These are phyloP conservation scores for Drosophila grimshawi DNA, from an alignment of 1,140 invertebrate genomes.

Conservation along the genomic window DNA sequence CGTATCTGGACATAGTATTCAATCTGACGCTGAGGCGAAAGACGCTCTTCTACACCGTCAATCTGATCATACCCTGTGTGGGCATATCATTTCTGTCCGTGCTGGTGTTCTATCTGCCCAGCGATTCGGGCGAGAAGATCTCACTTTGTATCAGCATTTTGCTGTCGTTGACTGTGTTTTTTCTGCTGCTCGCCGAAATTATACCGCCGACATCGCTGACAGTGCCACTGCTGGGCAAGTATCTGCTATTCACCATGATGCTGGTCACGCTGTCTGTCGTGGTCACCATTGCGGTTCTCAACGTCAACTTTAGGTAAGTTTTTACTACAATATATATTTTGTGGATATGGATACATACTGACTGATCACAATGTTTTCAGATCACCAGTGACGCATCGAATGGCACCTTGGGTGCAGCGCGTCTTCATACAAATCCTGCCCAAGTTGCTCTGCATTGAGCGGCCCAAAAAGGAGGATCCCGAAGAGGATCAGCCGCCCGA, in stretches of 20 bases:
- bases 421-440: conserved; percentile 96
- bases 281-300: conserved; percentile 98
- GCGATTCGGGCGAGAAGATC: conserved; percentile 98
- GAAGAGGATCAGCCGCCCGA: conserved; percentile 89
- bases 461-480: conserved; percentile 90
- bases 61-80: conserved; percentile 97
- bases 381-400: conserved; percentile 97
- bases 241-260: conserved; percentile 99
- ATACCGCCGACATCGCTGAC: conserved; percentile 99
- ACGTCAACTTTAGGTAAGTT: conserved; percentile 96
- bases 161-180: conserved; percentile 99
- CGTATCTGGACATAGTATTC: conserved; percentile 98
- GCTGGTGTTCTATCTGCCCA: conserved; percentile 99
- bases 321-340: not conserved
- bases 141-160: conserved; percentile 99
- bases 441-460: conserved; percentile 92
- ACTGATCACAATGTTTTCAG: conserved; percentile 30
- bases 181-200: conserved; percentile 98
- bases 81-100: conserved; percentile 99
- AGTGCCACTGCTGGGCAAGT: conserved; percentile 98
- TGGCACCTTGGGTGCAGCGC: conserved; percentile 95
- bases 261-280: conserved; percentile 99
- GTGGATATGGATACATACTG: too few species aligned
- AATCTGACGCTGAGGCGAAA: conserved; percentile 98
- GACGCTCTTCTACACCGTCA: conserved; percentile 98